Base-by-base conservation (phyloP, 2,113 vertebrate species). In the Acinonyx jubatus region DNA sequence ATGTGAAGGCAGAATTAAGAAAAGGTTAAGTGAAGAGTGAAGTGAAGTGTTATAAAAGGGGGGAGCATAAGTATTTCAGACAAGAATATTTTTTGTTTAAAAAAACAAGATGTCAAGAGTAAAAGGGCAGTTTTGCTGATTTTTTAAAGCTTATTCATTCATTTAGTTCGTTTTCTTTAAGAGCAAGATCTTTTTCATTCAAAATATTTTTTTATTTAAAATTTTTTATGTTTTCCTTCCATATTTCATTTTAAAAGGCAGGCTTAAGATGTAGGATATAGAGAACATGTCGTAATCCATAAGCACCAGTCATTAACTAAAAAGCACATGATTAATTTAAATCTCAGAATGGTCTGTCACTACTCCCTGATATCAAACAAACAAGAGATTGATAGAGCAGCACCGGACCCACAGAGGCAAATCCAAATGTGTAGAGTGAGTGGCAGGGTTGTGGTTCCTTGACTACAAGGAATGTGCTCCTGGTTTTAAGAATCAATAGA, bases 401-500 rank as follows among this genome's bases (percentile, higher is more conserved):
- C 85, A 11, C 4, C 0, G 12, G 93, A 18, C 5, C 33, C 80
- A 36, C 41, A 71, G 79, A 94, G 25, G 14, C 66, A 98, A 90
- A 52, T 84, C 36, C 55, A 5, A 76, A 80, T n/a, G 74, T 61
- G 36, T 66, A 73, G 65, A 85, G 87, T 69, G 95, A 89, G 52
- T 15, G 2, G 27, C 55, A 66, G 25, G 41, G 10, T 66, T 97
- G 95, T 82, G 95, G 78, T 48, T 63, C 16, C 27, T 45, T 95
- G 95, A 96, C 66, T 73, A 65, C 61, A 94, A 97, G 66, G 94
- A 97, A 95, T 91, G 80, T 82, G 80, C 41, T 85, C 80, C 82
- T 92, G 86, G 81, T 93, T 98, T 97, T 96, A 96, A 91, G 94
- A 98, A 99, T 98, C 98, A 98, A 97, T 98, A 45, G 29, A 92